phyloP scores from a whole-genome alignment of 2,888 invertebrate genomes.

The Anarsia innoxiella region DNA sequence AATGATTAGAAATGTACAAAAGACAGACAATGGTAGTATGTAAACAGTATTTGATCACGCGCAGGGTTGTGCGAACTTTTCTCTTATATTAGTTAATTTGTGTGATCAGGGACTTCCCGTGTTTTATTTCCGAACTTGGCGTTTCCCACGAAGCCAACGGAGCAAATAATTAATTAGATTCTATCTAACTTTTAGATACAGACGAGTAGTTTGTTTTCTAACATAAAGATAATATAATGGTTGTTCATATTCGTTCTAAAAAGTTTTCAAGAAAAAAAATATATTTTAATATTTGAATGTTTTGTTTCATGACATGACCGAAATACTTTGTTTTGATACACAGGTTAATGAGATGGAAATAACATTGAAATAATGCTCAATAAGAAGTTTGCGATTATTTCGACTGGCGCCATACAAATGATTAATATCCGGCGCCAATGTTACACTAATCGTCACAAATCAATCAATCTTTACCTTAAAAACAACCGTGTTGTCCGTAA shows the following conservation, averaged over 20 bases:
- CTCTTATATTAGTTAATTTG: conserved; percentile 17
- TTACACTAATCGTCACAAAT: background rate
- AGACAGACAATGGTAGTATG: too few relatives aligned
- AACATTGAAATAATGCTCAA: too few relatives aligned
- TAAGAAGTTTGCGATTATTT: too few relatives aligned
- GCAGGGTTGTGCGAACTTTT: background rate
- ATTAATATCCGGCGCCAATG: background rate
- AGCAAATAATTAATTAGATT: conserved; percentile 24
- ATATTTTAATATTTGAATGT: too few relatives aligned
- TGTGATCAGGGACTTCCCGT: conserved; percentile 19
- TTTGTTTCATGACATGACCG: too few relatives aligned
- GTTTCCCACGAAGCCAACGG: conserved; percentile 16
- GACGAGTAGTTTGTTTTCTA: background rate
- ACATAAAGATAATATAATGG: too few relatives aligned
- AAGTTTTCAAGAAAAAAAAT: too few relatives aligned
- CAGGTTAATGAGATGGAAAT: too few relatives aligned
- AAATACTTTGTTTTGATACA: too few relatives aligned
- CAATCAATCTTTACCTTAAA: conserved; percentile 1
- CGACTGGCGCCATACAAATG: background rate
- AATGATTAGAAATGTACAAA: too few relatives aligned
- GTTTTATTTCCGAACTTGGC: conserved; percentile 17
- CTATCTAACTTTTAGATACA: conserved; percentile 13
- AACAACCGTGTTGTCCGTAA: conserved; percentile 3
- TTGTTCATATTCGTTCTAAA: too few relatives aligned
- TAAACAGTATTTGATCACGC: conserved; percentile 9